phyloP scores from a whole-genome alignment of 2,113 vertebrate genomes.

The Oostethus manadensis region DNA sequence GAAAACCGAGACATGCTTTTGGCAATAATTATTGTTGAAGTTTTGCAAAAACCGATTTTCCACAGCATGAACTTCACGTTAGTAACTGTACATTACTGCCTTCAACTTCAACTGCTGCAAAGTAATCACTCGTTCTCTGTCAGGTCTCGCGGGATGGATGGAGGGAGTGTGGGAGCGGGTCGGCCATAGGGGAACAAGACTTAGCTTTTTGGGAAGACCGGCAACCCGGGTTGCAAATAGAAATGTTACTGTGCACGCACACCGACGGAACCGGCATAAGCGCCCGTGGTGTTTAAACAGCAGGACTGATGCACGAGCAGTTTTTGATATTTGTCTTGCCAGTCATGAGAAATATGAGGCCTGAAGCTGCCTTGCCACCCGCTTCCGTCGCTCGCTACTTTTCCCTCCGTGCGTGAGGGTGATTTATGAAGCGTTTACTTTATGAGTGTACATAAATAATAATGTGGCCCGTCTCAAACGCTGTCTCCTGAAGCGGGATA shows the following conservation, averaged over 20 bases:
- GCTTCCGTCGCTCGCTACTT: constrained; percentile 17
- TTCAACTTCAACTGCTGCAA: constrained; percentile 41
- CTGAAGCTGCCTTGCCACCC: constrained; percentile 34
- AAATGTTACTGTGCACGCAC: constrained; percentile 19
- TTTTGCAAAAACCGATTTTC: no score
- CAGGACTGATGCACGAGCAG: constrained; percentile 48
- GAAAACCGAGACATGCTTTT: no score
- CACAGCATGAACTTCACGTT: no score
- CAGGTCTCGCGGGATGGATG: constrained; percentile 28
- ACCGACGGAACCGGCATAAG: constrained; percentile 18
- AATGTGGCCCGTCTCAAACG: constrained; percentile 57
- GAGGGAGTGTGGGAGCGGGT: constrained; percentile 45
- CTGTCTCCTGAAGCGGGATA: no score
- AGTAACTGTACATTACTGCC: no score
- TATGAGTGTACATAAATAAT: constrained; percentile 71
- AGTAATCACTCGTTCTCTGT: constrained; percentile 60
- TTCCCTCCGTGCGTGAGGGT: constrained; percentile 26
- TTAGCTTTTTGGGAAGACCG: constrained; percentile 48
- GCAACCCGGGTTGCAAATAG: not conserved
- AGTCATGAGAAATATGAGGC: constrained; percentile 46
- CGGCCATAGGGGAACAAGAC: constrained; percentile 49
- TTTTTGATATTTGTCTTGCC: constrained; percentile 40
- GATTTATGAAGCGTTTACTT: constrained; percentile 70
- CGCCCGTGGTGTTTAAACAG: constrained; percentile 26
- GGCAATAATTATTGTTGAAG: no score